Percentiles rank a stretch among this genome's conserved stretches.
Conservation (phyloP, 2,888 invertebrate species). For the Serripes groenlandicus region DNA sequence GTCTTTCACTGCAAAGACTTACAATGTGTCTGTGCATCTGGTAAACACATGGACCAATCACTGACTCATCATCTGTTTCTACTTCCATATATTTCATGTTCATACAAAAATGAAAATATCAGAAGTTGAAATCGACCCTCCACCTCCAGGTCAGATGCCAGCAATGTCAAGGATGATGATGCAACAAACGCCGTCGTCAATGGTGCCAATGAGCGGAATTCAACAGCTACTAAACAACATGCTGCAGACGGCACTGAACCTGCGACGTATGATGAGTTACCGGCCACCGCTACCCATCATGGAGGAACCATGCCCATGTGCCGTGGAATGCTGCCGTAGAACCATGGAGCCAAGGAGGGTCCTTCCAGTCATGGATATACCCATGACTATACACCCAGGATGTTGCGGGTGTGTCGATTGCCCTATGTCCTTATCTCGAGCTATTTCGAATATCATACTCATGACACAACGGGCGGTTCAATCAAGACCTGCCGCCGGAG, state of each 20-base stretch:
- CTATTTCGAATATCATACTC: conserved; percentile 43
- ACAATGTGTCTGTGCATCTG: too few relatives aligned
- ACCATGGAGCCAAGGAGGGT: conserved; percentile 56
- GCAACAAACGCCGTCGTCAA: neutral
- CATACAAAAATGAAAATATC: conserved; percentile 6
- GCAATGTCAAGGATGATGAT: conserved; percentile 6
- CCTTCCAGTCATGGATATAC: conserved; percentile 57
- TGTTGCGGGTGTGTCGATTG: conserved; percentile 67
- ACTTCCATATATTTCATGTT: neutral
- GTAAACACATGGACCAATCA: too few relatives aligned
- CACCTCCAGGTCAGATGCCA: neutral
- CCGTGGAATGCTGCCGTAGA: conserved; percentile 53
- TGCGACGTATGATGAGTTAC: conserved; percentile 40
- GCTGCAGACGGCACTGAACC: conserved; percentile 27
- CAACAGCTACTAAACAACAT: conserved; percentile 37
- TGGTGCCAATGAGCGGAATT: neutral
- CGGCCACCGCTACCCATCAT: conserved; percentile 33
- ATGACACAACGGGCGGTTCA: conserved; percentile 17
- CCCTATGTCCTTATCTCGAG: conserved; percentile 47
- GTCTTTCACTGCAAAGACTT: too few relatives aligned
- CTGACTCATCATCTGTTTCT: neutral
- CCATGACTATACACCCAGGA: conserved; percentile 53
- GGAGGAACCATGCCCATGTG: conserved; percentile 67
- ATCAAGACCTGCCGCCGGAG: neutral
- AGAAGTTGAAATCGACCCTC: conserved; percentile 54